Evolutionary conservation across 2,797 vertebrate species (phyloP).

Genomic region (Fratercula arctica): DNA sequence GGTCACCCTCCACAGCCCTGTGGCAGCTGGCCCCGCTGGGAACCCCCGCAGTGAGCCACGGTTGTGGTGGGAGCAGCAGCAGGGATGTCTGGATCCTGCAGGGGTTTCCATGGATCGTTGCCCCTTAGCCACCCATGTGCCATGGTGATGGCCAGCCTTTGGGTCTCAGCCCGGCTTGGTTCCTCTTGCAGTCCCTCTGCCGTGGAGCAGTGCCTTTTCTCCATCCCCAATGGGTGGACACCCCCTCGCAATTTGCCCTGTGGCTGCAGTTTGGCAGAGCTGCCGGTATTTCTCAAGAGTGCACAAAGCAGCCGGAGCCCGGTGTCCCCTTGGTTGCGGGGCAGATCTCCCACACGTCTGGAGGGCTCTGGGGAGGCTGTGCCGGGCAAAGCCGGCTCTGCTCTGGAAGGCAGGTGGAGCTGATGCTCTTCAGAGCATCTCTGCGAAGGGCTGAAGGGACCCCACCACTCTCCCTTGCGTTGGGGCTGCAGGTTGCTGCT

Average conservation of each 20-base stretch:
- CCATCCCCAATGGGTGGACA: accelerated
- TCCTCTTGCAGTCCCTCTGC: background rate
- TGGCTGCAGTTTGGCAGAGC: background rate
- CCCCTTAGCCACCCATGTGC: background rate
- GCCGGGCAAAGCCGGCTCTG: accelerated
- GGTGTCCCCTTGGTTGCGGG: accelerated
- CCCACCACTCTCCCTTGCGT: background rate
- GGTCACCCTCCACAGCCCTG: too few species aligned
- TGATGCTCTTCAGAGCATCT: background rate
- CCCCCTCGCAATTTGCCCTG: background rate
- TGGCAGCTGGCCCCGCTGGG: background rate
- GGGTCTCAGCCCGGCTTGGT: background rate
- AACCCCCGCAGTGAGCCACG: background rate
- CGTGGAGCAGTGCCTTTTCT: background rate
- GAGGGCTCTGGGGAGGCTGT: background rate
- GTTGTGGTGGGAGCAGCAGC: background rate
- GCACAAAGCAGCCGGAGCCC: background rate
- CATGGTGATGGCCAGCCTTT: background rate
- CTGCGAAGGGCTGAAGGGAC: background rate
- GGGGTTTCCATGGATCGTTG: too few species aligned
- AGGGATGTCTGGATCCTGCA: background rate
- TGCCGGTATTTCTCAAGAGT: background rate
- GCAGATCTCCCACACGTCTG: background rate
- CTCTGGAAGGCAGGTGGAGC: too few species aligned
- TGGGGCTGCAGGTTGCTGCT: background rate